Conservation (phyloP, 2,888 invertebrate genomes). For the Apodemia zela region DNA sequence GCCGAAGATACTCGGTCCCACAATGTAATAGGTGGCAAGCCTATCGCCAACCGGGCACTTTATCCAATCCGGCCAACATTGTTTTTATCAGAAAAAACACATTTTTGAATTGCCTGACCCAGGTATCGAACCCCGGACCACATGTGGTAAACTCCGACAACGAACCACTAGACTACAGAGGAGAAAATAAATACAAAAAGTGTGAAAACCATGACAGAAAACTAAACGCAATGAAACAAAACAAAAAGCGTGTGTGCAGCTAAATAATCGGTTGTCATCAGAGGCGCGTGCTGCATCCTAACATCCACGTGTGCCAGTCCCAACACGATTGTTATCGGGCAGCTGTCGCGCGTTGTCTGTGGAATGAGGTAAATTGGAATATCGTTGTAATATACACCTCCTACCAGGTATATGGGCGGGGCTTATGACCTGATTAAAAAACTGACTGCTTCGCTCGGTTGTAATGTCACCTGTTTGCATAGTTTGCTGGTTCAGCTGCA, state of each 20-base stretch:
- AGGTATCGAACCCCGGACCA: too few species aligned
- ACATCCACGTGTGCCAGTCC: constrained; percentile 39
- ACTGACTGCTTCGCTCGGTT: too few species aligned
- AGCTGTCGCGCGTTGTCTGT: constrained; percentile 54
- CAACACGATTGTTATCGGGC: constrained; percentile 50
- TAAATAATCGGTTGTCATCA: constrained; percentile 27
- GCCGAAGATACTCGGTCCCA: too few species aligned
- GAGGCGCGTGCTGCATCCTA: constrained; percentile 37
- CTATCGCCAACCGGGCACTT: too few species aligned
- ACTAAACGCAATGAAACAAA: constrained; percentile 15
- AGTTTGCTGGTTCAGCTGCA: too few species aligned
- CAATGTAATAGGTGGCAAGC: too few species aligned
- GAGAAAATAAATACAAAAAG: not conserved
- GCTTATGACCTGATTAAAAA: not conserved
- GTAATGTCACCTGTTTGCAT: too few species aligned
- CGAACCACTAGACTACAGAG: too few species aligned
- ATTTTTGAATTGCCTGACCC: too few species aligned
- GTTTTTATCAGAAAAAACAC: too few species aligned
- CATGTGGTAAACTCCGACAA: too few species aligned
- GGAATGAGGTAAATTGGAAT: constrained; percentile 30
- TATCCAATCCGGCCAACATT: too few species aligned
- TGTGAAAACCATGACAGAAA: not conserved
- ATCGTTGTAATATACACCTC: constrained; percentile 7
- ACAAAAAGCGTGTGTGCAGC: constrained; percentile 28
- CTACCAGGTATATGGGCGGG: constrained; percentile 3